Base-by-base conservation (phyloP, 2,888 invertebrate genomes). In the Agriopis aurantiaria region DNA sequence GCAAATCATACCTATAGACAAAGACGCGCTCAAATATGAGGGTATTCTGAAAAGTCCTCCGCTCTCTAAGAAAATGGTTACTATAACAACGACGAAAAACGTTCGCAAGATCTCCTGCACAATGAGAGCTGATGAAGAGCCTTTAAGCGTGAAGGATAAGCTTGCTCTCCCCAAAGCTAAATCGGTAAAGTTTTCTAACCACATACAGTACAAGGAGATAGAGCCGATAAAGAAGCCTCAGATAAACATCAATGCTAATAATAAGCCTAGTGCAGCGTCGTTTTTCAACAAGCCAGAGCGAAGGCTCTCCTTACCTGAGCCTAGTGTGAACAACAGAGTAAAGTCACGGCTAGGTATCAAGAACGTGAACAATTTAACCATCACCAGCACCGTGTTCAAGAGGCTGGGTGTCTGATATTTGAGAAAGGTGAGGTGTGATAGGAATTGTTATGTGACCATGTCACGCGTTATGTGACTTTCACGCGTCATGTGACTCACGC, bases 271-370 rank as follows among this genome's bases (percentile, higher is more conserved):
- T 53, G 71, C 78, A 0, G 83, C 86, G 0, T 73, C 81, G 0
- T 88, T 94, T 0, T 94, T 93, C 65, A 94, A 94, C 64, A 93
- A 92, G 74, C 93, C 94, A 0, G 94, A 92, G 74, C 84, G 94
- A 64, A 81, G 92, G 68, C 77, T 94, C 76, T 88, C 91, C 48
- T 91, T 94, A 90, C 91, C 93, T 0, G 92, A 90, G 11, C 14
- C 70, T 4, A 41, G 40, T 17, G 75, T 68, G 0, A 75, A 66
- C 3, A 79, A 80, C 14, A 78, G 85, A 2, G 88, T 93, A 0
- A 93, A 92, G 72, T 85, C 89, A 10, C 84, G 93, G 51, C 76
- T 93, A 67, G 93, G 93, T 0, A 70, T 75, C 0, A 91, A 90
- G 76, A 85, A 80, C 65, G 76, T 81, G 1, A 89, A 88, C 56